Evolutionary conservation across 1,140 invertebrate species (phyloP).

Genomic region (Sweltsa coloradensis): DNA sequence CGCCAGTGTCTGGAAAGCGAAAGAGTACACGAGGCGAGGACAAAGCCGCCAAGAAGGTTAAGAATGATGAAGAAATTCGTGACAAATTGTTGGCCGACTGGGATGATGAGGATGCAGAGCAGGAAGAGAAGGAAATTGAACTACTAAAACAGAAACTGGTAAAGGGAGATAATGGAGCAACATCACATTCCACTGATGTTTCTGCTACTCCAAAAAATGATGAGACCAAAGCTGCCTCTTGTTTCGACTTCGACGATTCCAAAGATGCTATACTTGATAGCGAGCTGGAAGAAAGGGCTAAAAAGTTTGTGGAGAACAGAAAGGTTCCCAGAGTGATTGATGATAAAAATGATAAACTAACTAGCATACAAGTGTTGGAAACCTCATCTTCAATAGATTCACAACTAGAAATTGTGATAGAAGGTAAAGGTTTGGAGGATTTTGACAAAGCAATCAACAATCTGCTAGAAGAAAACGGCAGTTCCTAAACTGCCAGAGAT

Average conservation of each 20-base stretch:
- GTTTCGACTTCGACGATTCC: conserved; percentile 41
- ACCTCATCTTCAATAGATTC: background rate
- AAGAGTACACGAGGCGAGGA: conserved; percentile 7
- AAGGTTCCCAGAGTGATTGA: conserved; percentile 34
- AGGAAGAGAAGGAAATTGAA: conserved; percentile 13
- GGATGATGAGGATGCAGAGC: conserved; percentile 29
- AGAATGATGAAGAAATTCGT: conserved; percentile 28
- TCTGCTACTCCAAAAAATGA: conserved; percentile 13
- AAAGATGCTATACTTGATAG: conserved; percentile 27
- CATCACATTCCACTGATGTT: conserved; percentile 5
- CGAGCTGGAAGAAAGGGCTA: conserved; percentile 8
- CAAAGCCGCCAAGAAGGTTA: conserved; percentile 25
- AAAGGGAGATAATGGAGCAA: background rate
- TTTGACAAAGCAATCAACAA: conserved; percentile 39
- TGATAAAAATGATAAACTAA: conserved; percentile 9
- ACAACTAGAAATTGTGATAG: background rate
- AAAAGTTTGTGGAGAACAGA: conserved; percentile 17
- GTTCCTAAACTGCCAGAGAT: conserved; percentile 35
- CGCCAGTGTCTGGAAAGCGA: conserved; percentile 14
- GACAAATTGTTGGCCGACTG: conserved; percentile 33
- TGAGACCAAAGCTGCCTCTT: conserved; percentile 18
- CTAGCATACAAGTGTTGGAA: background rate
- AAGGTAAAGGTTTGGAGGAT: conserved; percentile 30
- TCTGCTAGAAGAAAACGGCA: conserved; percentile 38
- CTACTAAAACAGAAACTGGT: conserved; percentile 9